Conservation (phyloP, 2,888 invertebrate genomes). For the Mythimna impura region DNA sequence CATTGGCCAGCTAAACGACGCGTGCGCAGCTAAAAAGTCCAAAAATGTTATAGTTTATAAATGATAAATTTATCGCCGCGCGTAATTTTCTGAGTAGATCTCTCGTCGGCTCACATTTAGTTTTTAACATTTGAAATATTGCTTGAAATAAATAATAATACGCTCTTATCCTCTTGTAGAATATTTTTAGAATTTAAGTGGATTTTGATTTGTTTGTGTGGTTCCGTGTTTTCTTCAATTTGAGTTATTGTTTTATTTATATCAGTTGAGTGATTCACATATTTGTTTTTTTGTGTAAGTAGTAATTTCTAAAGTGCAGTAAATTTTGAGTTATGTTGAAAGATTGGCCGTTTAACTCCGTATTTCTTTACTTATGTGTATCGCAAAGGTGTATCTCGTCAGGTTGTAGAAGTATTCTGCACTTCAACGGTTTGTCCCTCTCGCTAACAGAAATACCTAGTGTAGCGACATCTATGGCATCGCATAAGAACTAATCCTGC, state of each 20-base stretch:
- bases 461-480: too few relatives aligned
- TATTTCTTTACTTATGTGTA: neutral
- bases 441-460: too few relatives aligned
- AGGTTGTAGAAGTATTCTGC: neutral
- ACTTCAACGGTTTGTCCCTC: too few relatives aligned
- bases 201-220: constrained; percentile 51
- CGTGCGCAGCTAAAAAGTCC: constrained; percentile 57
- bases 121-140: constrained; percentile 59
- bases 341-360: neutral
- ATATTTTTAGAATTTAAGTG: constrained; percentile 58
- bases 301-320: constrained; percentile 14
- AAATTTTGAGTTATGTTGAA: constrained; percentile 14
- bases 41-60: constrained; percentile 61
- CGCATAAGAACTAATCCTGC: too few relatives aligned
- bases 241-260: constrained; percentile 38
- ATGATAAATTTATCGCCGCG: constrained; percentile 70
- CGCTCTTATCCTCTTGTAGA: constrained; percentile 38
- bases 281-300: constrained; percentile 30
- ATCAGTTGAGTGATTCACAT: constrained; percentile 34
- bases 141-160: constrained; percentile 53
- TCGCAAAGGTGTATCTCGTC: neutral
- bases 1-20: constrained; percentile 39
- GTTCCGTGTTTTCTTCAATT: constrained; percentile 12
- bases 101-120: constrained; percentile 67
- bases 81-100: constrained; percentile 70